These are phyloP conservation scores for Leptestheria dahalacensis DNA, from an alignment of 1,140 invertebrate genomes.

Conservation along the genomic window DNA sequence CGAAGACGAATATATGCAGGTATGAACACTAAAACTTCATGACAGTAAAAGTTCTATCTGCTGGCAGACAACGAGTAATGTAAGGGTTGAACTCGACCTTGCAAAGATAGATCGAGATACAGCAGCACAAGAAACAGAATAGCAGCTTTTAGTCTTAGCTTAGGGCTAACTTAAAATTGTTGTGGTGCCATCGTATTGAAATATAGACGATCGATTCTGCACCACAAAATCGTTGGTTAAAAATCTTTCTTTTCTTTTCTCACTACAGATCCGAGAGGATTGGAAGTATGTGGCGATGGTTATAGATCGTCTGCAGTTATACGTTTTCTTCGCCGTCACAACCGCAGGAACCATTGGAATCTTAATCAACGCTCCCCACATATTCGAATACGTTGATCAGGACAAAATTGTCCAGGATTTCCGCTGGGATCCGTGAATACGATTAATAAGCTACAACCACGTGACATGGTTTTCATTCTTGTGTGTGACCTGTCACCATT, in stretches of 20 bases:
- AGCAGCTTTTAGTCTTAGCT: constrained; percentile 1
- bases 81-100: too few relatives aligned
- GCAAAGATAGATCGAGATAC: too few relatives aligned
- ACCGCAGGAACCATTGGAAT: constrained; percentile 88
- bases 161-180: too few relatives aligned
- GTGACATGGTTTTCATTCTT: neutral
- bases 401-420: constrained; percentile 91
- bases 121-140: neutral
- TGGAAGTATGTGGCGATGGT: constrained; percentile 99
- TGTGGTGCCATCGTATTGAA: too few relatives aligned
- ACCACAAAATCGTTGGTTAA: too few relatives aligned
- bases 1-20: constrained; percentile 93
- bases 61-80: too few relatives aligned
- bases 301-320: constrained; percentile 90
- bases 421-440: constrained; percentile 40
- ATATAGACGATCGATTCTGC: too few relatives aligned
- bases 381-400: constrained; percentile 97
- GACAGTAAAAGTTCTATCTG: too few relatives aligned
- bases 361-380: constrained; percentile 96
- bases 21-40: constrained; percentile 28
- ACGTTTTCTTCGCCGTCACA: constrained; percentile 94
- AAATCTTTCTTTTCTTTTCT: too few relatives aligned
- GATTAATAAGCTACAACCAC: neutral
- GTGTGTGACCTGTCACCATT: neutral
- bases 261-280: constrained; percentile 80